phyloP scores from a whole-genome alignment of 2,797 vertebrate genomes.

The Pagetopsis macropterus region DNA sequence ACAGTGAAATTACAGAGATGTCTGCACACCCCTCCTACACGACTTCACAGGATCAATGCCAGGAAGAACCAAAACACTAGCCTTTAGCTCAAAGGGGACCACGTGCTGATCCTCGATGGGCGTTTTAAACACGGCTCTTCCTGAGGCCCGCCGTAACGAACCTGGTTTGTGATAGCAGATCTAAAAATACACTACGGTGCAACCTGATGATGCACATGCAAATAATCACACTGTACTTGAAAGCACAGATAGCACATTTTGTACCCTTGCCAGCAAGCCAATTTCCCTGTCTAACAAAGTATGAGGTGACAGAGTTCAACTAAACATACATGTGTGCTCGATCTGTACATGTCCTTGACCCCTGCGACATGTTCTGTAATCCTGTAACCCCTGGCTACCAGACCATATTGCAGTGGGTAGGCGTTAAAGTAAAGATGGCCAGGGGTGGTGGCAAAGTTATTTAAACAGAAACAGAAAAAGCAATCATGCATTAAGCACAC shows the following conservation, averaged over 20 bases:
- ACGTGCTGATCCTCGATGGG: slow-evolving; percentile 33
- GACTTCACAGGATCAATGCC: slow-evolving; percentile 67
- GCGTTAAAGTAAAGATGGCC: neutral
- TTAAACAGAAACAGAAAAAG: neutral
- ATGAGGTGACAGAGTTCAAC: slow-evolving; percentile 14
- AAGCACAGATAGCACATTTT: slow-evolving; percentile 28
- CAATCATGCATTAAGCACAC: neutral
- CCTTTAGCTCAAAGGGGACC: slow-evolving; percentile 33
- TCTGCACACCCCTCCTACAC: slow-evolving; percentile 56
- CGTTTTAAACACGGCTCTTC: slow-evolving; percentile 27
- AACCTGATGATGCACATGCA: slow-evolving; percentile 26
- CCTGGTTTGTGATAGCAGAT: slow-evolving; percentile 30
- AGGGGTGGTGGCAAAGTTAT: neutral
- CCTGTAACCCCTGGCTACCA: neutral
- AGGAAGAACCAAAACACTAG: slow-evolving; percentile 58
- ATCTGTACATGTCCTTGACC: slow-evolving; percentile 27
- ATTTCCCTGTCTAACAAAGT: neutral
- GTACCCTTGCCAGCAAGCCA: slow-evolving; percentile 26
- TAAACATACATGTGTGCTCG: slow-evolving; percentile 18
- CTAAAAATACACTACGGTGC: slow-evolving; percentile 47
- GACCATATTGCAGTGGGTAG: neutral
- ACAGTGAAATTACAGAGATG: slow-evolving; percentile 72
- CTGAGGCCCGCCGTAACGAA: neutral
- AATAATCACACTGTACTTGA: slow-evolving; percentile 3
- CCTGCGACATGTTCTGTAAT: slow-evolving; percentile 9